Base-by-base conservation (phyloP, 2,797 vertebrate species). In the Rhabdophis nuchalis region DNA sequence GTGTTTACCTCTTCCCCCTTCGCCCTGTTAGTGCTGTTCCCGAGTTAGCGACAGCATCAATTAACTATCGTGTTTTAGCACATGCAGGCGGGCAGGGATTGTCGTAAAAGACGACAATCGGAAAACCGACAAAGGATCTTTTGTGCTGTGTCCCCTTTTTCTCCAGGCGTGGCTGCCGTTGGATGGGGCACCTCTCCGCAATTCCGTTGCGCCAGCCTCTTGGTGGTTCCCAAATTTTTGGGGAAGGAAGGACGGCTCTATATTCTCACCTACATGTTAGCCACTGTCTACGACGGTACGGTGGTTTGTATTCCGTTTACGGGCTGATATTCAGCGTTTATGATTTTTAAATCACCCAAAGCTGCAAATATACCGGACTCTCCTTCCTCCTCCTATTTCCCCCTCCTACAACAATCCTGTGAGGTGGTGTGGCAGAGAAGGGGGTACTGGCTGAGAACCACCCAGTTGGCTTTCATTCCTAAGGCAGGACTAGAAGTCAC, bases 161-260 rank as follows among this genome's bases (percentile, higher is more conserved):
- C 12, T 50, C 5, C 96, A 99, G 98, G 95, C 87, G n/a, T 98
- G 72, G 98, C 97, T 16, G 94, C 96, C 0, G 9, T 98, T 41
- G 98, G 98, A 11, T 98, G 98, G 95, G 98, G 97, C 0, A 96
- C 93, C 0, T 99, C 98, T 0, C 97, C 98, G 3, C 96, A 96
- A 32, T 97, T 98, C 87, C 98, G 99, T 64, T 99, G 98, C 5
- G 96, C 98, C 8, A 95, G 96, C 90, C 96, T 99, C 91, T 96
- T 99, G 53, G 91, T 98, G 20, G 91, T 97, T 50, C 98, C 98
- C 94, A 98, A 98, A 95, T 96, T 98, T 95, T 94, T 99, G 57
- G 98, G 99, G 90, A 98, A 98, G 91, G 98, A 98, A 0, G 98
- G 99, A 1, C 97, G 97, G 2, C 72, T 98, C 7, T 98, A 98